Evolutionary conservation across 2,888 invertebrate genomes (phyloP).

Genomic region (Agapostemon virescens): DNA sequence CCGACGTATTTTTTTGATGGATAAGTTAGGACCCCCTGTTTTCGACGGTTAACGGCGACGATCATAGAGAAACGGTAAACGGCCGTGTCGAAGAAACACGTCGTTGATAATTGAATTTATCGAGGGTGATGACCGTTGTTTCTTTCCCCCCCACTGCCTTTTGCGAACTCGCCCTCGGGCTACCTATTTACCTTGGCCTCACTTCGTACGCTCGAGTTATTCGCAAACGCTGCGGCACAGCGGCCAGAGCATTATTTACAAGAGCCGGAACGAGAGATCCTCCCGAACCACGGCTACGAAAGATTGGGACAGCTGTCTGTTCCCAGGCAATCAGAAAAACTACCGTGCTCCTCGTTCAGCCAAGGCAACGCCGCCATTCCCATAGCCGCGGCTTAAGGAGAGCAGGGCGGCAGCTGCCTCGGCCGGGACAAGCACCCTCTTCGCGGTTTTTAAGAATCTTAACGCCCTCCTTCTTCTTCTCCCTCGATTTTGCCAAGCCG

Average conservation of each 20-base stretch:
- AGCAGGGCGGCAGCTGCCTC: conserved; percentile 63
- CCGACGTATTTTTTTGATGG: conserved; percentile 48
- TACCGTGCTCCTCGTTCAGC: conserved; percentile 60
- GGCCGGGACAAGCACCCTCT: conserved; percentile 61
- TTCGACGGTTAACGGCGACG: not conserved
- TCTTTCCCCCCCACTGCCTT: conserved; percentile 14
- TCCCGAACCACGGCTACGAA: conserved; percentile 59
- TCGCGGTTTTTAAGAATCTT: conserved; percentile 75
- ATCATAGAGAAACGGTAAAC: not conserved
- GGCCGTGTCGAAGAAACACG: not conserved
- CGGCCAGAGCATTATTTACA: conserved; percentile 69
- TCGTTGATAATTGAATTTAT: conserved; percentile 62
- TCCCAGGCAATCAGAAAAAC: conserved; percentile 80
- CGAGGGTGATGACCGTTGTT: conserved; percentile 58
- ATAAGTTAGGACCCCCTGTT: not conserved
- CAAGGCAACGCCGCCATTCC: conserved; percentile 52
- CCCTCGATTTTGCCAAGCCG: conserved; percentile 48
- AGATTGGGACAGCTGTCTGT: conserved; percentile 79
- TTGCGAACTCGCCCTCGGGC: conserved; percentile 11
- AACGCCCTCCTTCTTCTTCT: conserved; percentile 65
- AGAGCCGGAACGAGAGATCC: conserved; percentile 53
- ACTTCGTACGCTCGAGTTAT: conserved; percentile 66
- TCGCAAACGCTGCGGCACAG: conserved; percentile 63
- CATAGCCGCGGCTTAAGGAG: conserved; percentile 66
- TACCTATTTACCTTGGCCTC: conserved; percentile 56